Base-by-base conservation (phyloP, 1,140 invertebrate genomes). In the Drosophila grimshawi region DNA sequence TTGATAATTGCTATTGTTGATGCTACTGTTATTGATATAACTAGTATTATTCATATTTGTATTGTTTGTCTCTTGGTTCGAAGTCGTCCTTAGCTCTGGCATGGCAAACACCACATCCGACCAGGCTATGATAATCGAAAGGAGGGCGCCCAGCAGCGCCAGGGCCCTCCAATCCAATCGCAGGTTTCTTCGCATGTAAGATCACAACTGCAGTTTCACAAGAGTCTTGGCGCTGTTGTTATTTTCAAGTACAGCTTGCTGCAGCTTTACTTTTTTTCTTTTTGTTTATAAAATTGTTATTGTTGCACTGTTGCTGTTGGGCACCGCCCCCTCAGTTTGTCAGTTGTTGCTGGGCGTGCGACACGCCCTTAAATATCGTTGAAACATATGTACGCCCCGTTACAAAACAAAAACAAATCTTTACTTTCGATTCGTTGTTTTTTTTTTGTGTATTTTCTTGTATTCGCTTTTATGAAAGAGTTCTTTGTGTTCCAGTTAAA, bases 81-180 rank as follows among this genome's bases (percentile, higher is more conserved):
- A 61, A 45, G 71, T 67, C 68, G 60, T 66, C 49, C 63, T 70
- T 41, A 78, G 53, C 49, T 72, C 71, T 73, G 91, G 91, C 90
- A 91, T 90, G 37, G 88, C 89, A 66, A 79, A 82, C 30, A 85
- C 81, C 72, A 91, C 60, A 8, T 81, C 78, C 51, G 76, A 74
- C 90, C 91, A 92, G 69, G 78, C 71, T 51, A 91, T 91, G 48
- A 92, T 74, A 67, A 86, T 72, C 76, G 85, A 80, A 49, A 92
- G 90, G 92, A 92, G 92, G 92, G 91, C 92, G 81, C 92, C 92
- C 82, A 92, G 92, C 92, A 91, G 78, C 57, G 91, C 92, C 83
- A 92, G 92, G 92, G 92, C 92, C 92, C 92, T 92, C 92, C 92
- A 92, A 74, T 91, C 76, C 75, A 91, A 76, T 67, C 91, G 90